These are phyloP conservation scores for Drosophila borborema DNA, from an alignment of 2,888 invertebrate species.

Conservation along the genomic window DNA sequence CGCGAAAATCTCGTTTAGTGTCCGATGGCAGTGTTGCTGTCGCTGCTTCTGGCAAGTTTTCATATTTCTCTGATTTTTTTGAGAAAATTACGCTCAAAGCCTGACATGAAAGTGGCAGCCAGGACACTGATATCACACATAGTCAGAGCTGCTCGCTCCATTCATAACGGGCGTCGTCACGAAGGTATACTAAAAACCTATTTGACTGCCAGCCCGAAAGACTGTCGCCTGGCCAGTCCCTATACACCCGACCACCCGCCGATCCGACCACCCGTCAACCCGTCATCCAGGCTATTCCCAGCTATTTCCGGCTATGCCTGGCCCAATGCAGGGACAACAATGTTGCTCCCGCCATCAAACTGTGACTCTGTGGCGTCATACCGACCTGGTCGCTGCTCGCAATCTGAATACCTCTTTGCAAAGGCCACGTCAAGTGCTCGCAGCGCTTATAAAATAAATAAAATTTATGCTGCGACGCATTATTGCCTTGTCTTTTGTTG, in stretches of 20 bases:
- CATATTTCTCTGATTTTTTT: slow-evolving; percentile 19
- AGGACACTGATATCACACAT: slow-evolving; percentile 66
- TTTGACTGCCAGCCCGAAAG: slow-evolving; percentile 50
- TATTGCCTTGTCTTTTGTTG: slow-evolving; percentile 77
- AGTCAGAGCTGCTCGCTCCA: slow-evolving; percentile 39
- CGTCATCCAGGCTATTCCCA: not conserved
- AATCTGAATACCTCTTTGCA: slow-evolving; percentile 69
- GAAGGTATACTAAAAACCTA: slow-evolving; percentile 71
- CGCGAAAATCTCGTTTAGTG: slow-evolving; percentile 73
- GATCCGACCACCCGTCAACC: not conserved
- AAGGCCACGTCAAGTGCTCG: slow-evolving; percentile 62
- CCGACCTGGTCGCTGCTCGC: slow-evolving; percentile 17
- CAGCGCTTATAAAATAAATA: slow-evolving; percentile 80
- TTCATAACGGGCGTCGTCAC: slow-evolving; percentile 56
- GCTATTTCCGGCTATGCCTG: slow-evolving; percentile 24
- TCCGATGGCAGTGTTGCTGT: slow-evolving; percentile 18
- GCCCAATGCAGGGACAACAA: slow-evolving; percentile 57
- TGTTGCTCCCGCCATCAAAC: slow-evolving; percentile 58
- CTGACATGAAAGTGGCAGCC: slow-evolving; percentile 72
- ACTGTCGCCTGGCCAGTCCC: slow-evolving; percentile 18
- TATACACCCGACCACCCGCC: too few species aligned
- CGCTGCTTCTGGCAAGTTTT: slow-evolving; percentile 37
- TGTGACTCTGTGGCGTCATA: slow-evolving; percentile 51
- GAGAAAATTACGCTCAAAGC: slow-evolving; percentile 72
- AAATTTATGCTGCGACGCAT: slow-evolving; percentile 80